Conservation (phyloP, 2,797 vertebrate genomes). For the Ibycter americanus region DNA sequence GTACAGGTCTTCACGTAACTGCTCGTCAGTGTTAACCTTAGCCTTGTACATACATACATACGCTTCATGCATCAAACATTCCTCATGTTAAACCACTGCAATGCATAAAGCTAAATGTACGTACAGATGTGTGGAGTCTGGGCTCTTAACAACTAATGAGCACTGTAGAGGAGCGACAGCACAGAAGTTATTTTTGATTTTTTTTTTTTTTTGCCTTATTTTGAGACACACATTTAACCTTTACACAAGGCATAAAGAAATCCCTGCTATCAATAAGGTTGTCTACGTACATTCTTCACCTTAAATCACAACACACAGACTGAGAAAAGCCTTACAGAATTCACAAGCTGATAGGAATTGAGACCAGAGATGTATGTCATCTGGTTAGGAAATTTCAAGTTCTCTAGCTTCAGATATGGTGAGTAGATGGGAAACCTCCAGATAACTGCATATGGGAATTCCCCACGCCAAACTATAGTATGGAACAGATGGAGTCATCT, state of each 20-base stretch:
- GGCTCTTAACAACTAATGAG: rapidly evolving
- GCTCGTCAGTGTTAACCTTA: rapidly evolving
- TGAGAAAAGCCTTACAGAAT: not conserved
- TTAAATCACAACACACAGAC: not conserved
- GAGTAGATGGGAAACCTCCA: conserved; percentile 46
- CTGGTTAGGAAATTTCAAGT: not conserved
- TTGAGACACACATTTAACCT: rapidly evolving
- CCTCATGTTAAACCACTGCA: rapidly evolving
- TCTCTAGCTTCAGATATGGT: not conserved
- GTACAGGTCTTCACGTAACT: not conserved
- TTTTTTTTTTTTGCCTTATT: not conserved
- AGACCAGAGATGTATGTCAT: not conserved
- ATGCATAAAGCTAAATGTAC: not conserved
- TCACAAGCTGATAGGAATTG: not conserved
- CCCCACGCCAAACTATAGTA: conserved; percentile 29
- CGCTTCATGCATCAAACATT: not conserved
- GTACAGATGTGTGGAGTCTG: rapidly evolving
- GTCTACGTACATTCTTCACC: rapidly evolving
- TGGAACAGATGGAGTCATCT: conserved; percentile 63
- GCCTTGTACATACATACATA: rapidly evolving
- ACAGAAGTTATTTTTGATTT: rapidly evolving
- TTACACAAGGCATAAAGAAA: rapidly evolving
- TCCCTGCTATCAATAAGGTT: rapidly evolving
- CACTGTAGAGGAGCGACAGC: rapidly evolving
- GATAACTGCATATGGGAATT: conserved; percentile 43